Base-by-base conservation (phyloP, 2,888 invertebrate species). In the Hyles lineata region DNA sequence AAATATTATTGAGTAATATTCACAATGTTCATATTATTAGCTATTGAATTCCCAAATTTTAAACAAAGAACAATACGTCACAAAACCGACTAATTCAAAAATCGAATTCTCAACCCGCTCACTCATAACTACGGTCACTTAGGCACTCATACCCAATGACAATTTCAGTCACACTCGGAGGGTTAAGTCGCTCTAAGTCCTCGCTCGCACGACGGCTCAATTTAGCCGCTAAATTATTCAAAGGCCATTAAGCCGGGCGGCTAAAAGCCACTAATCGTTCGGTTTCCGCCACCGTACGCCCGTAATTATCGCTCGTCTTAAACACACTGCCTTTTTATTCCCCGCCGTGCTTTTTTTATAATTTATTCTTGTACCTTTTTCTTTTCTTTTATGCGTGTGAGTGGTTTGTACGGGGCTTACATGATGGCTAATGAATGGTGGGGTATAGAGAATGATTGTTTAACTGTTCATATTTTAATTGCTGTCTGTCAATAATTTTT, bases 221-320 rank as follows among this genome's bases (percentile, higher is more conserved):
- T 84, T 70, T 70, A 70, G 71, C 73, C 80, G 79, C 82, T 87
- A 83, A 89, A 88, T 89, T 88, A 89, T 89, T 87, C 85, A 83
- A 83, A 86, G 84, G 80, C 89, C 90, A 91, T 91, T 90, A 91
- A 88, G 81, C 75, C 72, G 79, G 82, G 82, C 84, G 83, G 81
- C 87, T 90, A 85, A 89, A 84, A 89, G 89, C 82, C 90, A 90
- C 90, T 91, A 91, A 92, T 91, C 90, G 89, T 70, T 75, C 78
- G 84, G 89, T 89, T 92, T 92, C 92, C 92, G 92, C 87, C 89
- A 88, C 85, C 83, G 83, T 78, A 75, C 74, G 74, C 72, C 70
- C 50, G 74, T 85, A 85, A 89, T 89, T 87, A 89, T 86, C 86
- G 81, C 81, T 77, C 78, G 67, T 77, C 76, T 80, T 76, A 81